A percentile compares a stretch with the other conserved stretches of the same genome.
phyloP scores from a whole-genome alignment of 2,888 invertebrate genomes.

The Hybos culiciformis region DNA sequence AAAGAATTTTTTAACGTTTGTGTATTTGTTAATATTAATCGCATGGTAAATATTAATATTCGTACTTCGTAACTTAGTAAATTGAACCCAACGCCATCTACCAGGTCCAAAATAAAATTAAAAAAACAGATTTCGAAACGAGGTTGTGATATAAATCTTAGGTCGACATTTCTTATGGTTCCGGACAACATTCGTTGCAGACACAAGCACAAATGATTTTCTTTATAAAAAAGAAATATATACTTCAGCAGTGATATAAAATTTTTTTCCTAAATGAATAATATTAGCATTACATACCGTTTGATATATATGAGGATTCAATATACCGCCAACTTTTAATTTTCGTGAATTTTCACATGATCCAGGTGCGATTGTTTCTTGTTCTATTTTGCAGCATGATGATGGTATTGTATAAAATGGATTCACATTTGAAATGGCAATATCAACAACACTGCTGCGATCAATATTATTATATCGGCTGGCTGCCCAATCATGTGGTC shows the following conservation, averaged over 20 bases:
- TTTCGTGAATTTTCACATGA: conserved; percentile 40
- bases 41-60: too few relatives aligned
- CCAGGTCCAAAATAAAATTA: too few relatives aligned
- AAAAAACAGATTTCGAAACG: background rate
- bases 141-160: background rate
- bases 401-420: conserved; percentile 45
- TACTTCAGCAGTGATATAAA: background rate
- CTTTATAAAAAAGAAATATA: background rate
- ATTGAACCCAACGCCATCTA: too few relatives aligned
- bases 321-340: conserved; percentile 35
- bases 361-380: conserved; percentile 29
- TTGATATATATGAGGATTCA: conserved; percentile 38
- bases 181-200: too few relatives aligned
- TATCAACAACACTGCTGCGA: conserved; percentile 34
- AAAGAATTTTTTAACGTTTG: too few relatives aligned
- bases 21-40: too few relatives aligned
- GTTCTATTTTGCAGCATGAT: conserved; percentile 40
- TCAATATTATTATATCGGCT: conserved; percentile 43
- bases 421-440: conserved; percentile 40
- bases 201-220: too few relatives aligned
- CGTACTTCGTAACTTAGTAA: too few relatives aligned
- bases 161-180: too few relatives aligned
- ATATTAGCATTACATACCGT: conserved; percentile 33
- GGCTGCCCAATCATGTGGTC: conserved; percentile 56
- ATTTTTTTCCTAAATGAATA: background rate